Base-by-base conservation (phyloP, 1,140 invertebrate genomes). In the Tetraneura akinire region DNA sequence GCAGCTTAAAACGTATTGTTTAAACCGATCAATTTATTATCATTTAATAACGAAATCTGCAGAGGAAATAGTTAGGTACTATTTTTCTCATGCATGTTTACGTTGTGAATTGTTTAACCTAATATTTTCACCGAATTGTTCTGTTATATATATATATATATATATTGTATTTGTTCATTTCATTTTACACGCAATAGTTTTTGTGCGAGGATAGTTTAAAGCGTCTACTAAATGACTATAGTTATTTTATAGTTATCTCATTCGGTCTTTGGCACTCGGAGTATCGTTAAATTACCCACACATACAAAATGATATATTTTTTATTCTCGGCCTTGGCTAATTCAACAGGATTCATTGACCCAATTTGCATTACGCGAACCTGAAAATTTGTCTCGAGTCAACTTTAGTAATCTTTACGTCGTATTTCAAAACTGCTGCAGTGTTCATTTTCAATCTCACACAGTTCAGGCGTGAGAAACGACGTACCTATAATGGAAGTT, bases 391-490 rank as follows among this genome's bases (percentile, higher is more conserved):
- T 51, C 45, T 68, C 45, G 10, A 45, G 32, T 53, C 23, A 29
- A 29, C 23, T 53, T 73, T 14, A 32, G 11, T 23, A 55, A 76
- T 76, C 71, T 21, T 51, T 76, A 55, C 57, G 42, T 37, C 51
- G 71, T 57, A 29, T 71, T 71, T 51, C 68, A 18, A 13, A 71
- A 71, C 23, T 6, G 11, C 32, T 37, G 32, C 32, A 37, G 32
- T 8, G 32, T 29, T 16, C 29, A 29, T 29, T 57, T 76, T 42
- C 57, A 57, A 76, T 57, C 23, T 76, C n/a, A 49, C 45, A 9
- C 32, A 11, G 6, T 53, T 42, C n/a, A 14, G n/a, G 11, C 71
- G 71, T 76, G 71, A 57, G 71, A 76, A 76, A 57, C 21, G 14
- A n/a, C n/a, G n/a, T n/a, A n/a, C n/a, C n/a, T n/a, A n/a, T n/a